Conservation (phyloP, 2,797 vertebrate genomes). For the Platyrinchus mystaceus region DNA sequence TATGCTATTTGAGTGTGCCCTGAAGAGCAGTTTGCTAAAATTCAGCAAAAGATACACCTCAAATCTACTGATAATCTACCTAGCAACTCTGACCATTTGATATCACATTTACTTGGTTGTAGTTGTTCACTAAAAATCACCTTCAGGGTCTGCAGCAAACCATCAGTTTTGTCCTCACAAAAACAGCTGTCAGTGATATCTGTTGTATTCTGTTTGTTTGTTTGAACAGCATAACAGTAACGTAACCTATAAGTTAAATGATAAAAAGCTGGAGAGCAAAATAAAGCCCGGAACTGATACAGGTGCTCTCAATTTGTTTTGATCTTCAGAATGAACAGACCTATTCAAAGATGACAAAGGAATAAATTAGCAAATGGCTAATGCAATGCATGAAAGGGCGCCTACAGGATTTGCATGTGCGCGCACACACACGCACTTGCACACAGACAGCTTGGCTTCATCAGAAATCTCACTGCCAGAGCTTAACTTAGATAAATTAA, state of each 20-base stretch:
- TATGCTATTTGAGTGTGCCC: background rate
- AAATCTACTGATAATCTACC: constrained; percentile 20
- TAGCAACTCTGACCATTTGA: constrained; percentile 27
- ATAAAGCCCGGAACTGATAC: constrained; percentile 49
- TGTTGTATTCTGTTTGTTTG: background rate
- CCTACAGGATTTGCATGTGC: background rate
- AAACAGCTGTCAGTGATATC: background rate
- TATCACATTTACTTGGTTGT: background rate
- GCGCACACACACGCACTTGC: background rate
- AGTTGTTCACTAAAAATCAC: constrained; percentile 25
- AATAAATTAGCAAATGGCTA: constrained; percentile 70
- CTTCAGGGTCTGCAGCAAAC: constrained; percentile 48
- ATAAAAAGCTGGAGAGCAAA: constrained; percentile 54
- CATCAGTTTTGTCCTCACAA: background rate
- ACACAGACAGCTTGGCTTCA: constrained; percentile 14
- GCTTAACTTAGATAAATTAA: constrained; percentile 74
- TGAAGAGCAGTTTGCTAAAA: background rate
- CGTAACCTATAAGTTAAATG: constrained; percentile 42
- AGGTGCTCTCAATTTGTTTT: constrained; percentile 42
- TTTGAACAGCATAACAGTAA: constrained; percentile 2
- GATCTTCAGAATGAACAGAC: constrained; percentile 57
- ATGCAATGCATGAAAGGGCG: constrained; percentile 12
- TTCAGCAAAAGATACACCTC: constrained; percentile 7
- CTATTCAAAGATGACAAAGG: constrained; percentile 52
- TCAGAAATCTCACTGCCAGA: constrained; percentile 57